These are phyloP conservation scores for Erebia epiphron DNA, from an alignment of 2,888 invertebrate species.

Conservation along the genomic window DNA sequence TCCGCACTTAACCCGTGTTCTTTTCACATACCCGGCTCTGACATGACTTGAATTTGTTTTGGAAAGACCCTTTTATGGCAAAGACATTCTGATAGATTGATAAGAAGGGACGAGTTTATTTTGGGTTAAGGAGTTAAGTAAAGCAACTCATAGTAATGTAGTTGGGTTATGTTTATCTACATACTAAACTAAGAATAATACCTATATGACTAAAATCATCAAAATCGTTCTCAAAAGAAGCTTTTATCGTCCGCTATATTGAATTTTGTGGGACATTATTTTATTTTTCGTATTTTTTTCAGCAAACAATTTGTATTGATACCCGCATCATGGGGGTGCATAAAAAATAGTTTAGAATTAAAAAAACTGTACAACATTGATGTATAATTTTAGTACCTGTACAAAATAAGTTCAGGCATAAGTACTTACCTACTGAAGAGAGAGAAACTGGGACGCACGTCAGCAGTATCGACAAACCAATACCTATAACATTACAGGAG, in stretches of 20 bases:
- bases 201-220: too few species aligned
- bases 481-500: neutral
- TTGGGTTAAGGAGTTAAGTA: neutral
- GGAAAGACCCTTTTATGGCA: slow-evolving; percentile 14
- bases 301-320: too few species aligned
- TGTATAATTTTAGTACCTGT: too few species aligned
- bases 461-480: neutral
- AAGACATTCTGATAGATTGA: neutral
- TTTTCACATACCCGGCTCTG: slow-evolving; percentile 31
- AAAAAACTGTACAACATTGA: too few species aligned
- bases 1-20: slow-evolving; percentile 54
- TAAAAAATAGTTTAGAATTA: too few species aligned
- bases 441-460: neutral
- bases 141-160: neutral
- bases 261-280: too few species aligned
- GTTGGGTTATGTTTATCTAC: neutral
- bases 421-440: neutral
- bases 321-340: too few species aligned
- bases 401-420: too few species aligned
- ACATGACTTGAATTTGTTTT: slow-evolving; percentile 36
- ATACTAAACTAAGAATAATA: neutral
- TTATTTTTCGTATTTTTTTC: too few species aligned
- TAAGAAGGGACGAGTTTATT: slow-evolving; percentile 1
- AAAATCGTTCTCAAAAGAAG: too few species aligned
- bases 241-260: too few species aligned